Evolutionary conservation across 2,888 invertebrate genomes (phyloP).

Genomic region (Lithophane ornitopus): DNA sequence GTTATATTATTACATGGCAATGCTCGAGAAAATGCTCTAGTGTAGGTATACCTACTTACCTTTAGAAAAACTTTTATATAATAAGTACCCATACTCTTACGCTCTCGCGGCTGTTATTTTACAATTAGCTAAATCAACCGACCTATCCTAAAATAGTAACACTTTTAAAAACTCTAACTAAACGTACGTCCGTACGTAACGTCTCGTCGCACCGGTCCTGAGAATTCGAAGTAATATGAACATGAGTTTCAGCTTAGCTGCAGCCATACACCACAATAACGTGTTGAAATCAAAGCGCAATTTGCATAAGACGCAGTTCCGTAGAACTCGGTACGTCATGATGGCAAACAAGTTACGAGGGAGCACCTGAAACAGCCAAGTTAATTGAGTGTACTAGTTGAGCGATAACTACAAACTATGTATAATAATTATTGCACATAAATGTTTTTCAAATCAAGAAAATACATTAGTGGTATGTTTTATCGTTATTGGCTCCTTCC

Average conservation of each 20-base stretch:
- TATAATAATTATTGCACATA: neutral
- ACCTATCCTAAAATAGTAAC: neutral
- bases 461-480: neutral
- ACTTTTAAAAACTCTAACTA: no score
- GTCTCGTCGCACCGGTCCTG: neutral
- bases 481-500: neutral
- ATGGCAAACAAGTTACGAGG: constrained; percentile 32
- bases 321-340: constrained; percentile 28
- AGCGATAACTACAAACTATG: neutral
- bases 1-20: no score
- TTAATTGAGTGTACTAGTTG: constrained; percentile 14
- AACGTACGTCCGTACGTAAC: no score
- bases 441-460: neutral
- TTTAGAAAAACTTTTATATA: neutral
- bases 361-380: constrained; percentile 19
- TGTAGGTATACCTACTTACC: no score
- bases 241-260: constrained; percentile 40
- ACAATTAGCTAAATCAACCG: neutral
- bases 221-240: constrained; percentile 25
- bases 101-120: neutral
- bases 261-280: constrained; percentile 42
- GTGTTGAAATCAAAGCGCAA: constrained; percentile 55
- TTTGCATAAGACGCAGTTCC: constrained; percentile 57
- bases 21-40: no score
- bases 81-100: neutral